phyloP scores from a whole-genome alignment of 37 sponge, comb jelly and placozoan genomes.

The Lycopodina hypogea region DNA sequence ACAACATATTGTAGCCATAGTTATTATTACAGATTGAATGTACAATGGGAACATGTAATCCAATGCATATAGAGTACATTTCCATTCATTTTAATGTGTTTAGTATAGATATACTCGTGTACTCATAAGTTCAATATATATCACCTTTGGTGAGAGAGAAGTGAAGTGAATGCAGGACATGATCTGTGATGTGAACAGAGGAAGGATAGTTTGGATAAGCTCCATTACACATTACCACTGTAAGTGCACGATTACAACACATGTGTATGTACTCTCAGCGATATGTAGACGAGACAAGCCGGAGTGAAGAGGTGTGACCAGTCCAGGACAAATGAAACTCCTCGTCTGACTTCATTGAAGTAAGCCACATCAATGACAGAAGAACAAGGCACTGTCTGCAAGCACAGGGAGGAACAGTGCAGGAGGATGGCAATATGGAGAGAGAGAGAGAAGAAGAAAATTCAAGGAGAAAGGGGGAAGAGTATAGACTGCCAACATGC shows the following conservation, averaged over 20 bases:
- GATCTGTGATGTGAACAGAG: constrained; percentile 8
- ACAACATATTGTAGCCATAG: too few relatives aligned
- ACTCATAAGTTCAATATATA: constrained; percentile 3
- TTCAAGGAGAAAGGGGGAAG: neutral
- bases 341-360: constrained; percentile 29
- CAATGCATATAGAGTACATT: too few relatives aligned
- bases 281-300: constrained; percentile 22
- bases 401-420: neutral
- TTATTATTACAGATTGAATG: too few relatives aligned
- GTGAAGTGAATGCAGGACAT: constrained; percentile 30
- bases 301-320: constrained; percentile 46
- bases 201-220: neutral
- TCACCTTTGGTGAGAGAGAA: constrained; percentile 22
- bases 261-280: neutral
- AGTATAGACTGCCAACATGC: neutral
- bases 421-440: neutral
- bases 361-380: neutral
- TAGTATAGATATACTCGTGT: too few relatives aligned
- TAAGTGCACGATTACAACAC: neutral
- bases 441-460: neutral
- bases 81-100: too few relatives aligned
- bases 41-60: too few relatives aligned
- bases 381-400: neutral
- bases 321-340: constrained; percentile 45
- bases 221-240: neutral